Conservation (phyloP, 2,797 vertebrate genomes). For the Sebastes kiyomatsui region DNA sequence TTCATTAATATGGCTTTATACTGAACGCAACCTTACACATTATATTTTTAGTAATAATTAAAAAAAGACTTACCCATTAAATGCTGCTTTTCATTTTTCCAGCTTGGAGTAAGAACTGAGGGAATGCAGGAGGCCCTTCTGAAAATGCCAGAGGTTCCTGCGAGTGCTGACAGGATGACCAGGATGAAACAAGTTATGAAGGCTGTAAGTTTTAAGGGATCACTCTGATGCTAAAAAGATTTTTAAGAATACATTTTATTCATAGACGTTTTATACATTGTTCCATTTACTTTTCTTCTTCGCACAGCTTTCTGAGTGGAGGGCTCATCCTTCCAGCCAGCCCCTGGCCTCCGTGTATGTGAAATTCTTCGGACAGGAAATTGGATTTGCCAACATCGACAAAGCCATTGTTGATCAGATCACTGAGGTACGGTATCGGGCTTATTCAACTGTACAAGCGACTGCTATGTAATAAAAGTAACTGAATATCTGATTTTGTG, state of each 20-base stretch:
- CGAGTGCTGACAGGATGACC: constrained; percentile 60
- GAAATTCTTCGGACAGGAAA: constrained; percentile 86
- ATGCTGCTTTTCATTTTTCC: constrained; percentile 7
- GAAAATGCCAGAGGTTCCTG: constrained; percentile 59
- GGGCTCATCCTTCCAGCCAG: constrained; percentile 70
- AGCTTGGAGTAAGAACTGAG: constrained; percentile 83
- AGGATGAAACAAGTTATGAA: constrained; percentile 81
- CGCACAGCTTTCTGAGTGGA: constrained; percentile 84
- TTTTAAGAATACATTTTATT: not conserved
- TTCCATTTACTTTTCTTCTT: constrained; percentile 2
- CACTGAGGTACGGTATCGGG: constrained; percentile 73
- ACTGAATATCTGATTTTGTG: not conserved
- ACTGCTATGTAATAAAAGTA: not conserved
- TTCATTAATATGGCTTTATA: not conserved
- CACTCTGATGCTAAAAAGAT: not conserved
- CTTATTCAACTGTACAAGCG: not conserved
- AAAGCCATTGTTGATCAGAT: constrained; percentile 78
- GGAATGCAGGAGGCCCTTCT: constrained; percentile 82
- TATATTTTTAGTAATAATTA: not conserved
- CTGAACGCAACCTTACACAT: not conserved
- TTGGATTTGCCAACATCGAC: constrained; percentile 80
- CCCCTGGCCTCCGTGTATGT: constrained; percentile 78
- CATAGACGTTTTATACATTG: not conserved
- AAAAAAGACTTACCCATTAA: not conserved
- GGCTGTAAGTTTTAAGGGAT: constrained; percentile 71